Conservation (phyloP, 2,113 vertebrate genomes). For the Alces alces region DNA sequence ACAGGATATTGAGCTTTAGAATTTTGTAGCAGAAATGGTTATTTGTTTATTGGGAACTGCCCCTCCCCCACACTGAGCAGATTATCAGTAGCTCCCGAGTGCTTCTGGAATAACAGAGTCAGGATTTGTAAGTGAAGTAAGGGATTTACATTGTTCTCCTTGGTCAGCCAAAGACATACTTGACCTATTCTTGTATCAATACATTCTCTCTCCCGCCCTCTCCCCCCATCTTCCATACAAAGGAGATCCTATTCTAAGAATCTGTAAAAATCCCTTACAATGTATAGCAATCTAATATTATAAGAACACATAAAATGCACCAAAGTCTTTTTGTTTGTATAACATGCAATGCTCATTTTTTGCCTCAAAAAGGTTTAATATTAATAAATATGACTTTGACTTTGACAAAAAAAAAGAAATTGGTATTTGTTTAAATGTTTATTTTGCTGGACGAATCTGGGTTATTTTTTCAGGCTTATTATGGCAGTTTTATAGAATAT, state of each 20-base stretch:
- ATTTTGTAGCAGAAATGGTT: background rate
- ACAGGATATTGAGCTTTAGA: background rate
- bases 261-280: background rate
- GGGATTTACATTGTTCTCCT: background rate
- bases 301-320: background rate
- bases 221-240: background rate
- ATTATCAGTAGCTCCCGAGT: too few species aligned
- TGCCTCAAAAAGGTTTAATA: background rate
- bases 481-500: background rate
- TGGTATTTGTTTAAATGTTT: background rate
- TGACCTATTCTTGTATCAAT: background rate
- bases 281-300: background rate
- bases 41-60: fast-evolving
- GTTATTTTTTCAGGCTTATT: background rate
- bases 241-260: background rate
- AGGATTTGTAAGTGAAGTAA: background rate
- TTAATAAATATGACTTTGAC: background rate
- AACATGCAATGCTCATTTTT: background rate
- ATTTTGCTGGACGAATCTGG: background rate
- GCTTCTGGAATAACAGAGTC: background rate
- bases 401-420: background rate
- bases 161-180: background rate
- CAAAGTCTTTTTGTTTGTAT: background rate
- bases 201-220: background rate
- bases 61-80: fast-evolving